Evolutionary conservation across 1,140 invertebrate species (phyloP).

Genomic region (Tribolium madens): DNA sequence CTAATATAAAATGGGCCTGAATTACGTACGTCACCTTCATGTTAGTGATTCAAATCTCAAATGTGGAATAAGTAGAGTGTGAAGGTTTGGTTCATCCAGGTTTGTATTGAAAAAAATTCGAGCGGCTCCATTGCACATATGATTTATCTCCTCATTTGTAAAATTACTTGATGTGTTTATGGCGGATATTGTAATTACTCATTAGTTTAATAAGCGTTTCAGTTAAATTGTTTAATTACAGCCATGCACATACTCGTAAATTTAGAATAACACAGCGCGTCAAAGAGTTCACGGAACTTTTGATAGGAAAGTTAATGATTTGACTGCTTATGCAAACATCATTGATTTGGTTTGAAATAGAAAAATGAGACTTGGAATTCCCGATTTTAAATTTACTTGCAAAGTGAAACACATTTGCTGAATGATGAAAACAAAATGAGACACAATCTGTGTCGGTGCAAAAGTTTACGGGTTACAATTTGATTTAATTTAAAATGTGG

Average conservation of each 20-base stretch:
- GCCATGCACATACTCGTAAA: no score
- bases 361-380: not conserved
- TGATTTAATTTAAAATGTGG: not conserved
- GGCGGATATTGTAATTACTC: not conserved
- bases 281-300: slow-evolving; percentile 7
- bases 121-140: not conserved
- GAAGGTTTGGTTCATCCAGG: not conserved
- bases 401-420: not conserved
- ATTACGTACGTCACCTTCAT: not conserved
- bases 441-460: not conserved
- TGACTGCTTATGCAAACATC: not conserved
- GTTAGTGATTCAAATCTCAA: not conserved
- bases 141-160: not conserved
- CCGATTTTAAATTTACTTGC: not conserved
- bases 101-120: slow-evolving; percentile 7
- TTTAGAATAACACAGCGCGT: not conserved
- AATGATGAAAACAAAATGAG: not conserved
- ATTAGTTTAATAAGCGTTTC: no score
- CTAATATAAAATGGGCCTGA: not conserved
- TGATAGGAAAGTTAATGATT: not conserved
- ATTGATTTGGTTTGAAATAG: not conserved
- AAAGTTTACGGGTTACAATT: not conserved
- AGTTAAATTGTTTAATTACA: slow-evolving; percentile 22
- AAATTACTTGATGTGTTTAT: not conserved
- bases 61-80: not conserved